Evolutionary conservation across 2,888 invertebrate species (phyloP), one percentile per base, ranked within the genome.

Genomic region (Autographa gamma): DNA sequence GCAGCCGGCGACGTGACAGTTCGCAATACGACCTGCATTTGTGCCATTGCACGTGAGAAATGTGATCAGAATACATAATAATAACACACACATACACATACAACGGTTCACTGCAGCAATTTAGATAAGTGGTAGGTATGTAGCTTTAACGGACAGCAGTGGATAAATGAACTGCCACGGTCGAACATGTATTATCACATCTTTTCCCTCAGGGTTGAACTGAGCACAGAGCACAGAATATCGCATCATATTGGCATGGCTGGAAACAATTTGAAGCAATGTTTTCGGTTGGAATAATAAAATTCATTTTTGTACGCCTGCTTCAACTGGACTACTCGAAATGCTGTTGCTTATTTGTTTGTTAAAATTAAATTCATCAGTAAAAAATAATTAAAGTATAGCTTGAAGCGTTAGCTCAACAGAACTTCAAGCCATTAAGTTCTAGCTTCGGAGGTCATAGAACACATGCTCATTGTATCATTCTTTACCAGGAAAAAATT

Each of bases 51-150:
- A 88, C 86, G 88, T 89, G 87, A 86, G 87, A 91, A 88, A 89
- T 93, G 89, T 92, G 93, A 89, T 88, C 86, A 81, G 91, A 92
- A 91, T 92, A 90, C 66, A 77, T 76, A 80, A 83, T 75, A 88
- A 88, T 90, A 90, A 88, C 81, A 85, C 71, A 80, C 56, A 78
- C 82, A 85, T 58, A 62, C 66, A 68, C 86, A 88, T 82, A 82
- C 88, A 88, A 85, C 80, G 81, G 84, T 68, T 80, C 65, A 74
- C 79, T 48, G 73, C 75, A 82, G 79, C 79, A 80, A 86, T 85
- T 83, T 85, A 86, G 85, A 83, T 86, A 82, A 80, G 75, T 76
- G 77, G 63, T 80, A 81, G 69, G 73, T 76, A 74, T 74, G 69
- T 68, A 71, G 73, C 74, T 65, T 70, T 75, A 79, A 77, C 77